phyloP scores from a whole-genome alignment of 2,113 vertebrate species.

The Sigmodon hispidus region DNA sequence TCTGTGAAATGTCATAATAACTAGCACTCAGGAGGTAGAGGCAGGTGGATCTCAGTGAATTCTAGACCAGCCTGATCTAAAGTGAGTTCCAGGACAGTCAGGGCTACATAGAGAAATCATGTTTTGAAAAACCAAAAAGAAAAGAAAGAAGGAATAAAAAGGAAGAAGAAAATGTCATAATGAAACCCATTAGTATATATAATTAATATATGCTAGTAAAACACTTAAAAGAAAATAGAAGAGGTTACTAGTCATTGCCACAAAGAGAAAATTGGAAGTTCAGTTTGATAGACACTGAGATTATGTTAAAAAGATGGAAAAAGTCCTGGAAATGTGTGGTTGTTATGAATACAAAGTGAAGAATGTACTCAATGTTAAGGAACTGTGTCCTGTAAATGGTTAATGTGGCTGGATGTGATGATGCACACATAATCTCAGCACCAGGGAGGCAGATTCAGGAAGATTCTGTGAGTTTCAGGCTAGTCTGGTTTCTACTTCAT shows the following conservation, averaged over 20 bases:
- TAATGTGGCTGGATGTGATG: not conserved
- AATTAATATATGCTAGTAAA: not conserved
- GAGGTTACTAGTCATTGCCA: not conserved
- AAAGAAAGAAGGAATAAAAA: too few species aligned
- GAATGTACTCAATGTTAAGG: not conserved
- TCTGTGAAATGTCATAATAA: not conserved
- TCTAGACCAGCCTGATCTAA: too few species aligned
- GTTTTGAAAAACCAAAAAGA: too few species aligned
- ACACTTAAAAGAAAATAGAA: not conserved
- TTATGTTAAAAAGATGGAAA: not conserved
- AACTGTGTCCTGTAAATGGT: not conserved
- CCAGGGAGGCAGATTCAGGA: not conserved
- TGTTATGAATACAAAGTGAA: not conserved
- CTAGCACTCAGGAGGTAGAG: too few species aligned
- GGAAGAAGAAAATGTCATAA: not conserved
- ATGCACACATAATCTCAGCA: not conserved
- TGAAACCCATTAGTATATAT: not conserved
- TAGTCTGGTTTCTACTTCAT: not conserved
- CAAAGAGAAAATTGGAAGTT: not conserved
- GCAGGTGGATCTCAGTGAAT: too few species aligned
- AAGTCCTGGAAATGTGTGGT: not conserved
- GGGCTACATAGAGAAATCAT: too few species aligned
- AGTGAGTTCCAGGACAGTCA: too few species aligned
- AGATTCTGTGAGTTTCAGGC: not conserved
- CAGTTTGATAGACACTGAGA: not conserved